phyloP scores from a whole-genome alignment of 1,140 invertebrate species.

The Drosophila setifemur region DNA sequence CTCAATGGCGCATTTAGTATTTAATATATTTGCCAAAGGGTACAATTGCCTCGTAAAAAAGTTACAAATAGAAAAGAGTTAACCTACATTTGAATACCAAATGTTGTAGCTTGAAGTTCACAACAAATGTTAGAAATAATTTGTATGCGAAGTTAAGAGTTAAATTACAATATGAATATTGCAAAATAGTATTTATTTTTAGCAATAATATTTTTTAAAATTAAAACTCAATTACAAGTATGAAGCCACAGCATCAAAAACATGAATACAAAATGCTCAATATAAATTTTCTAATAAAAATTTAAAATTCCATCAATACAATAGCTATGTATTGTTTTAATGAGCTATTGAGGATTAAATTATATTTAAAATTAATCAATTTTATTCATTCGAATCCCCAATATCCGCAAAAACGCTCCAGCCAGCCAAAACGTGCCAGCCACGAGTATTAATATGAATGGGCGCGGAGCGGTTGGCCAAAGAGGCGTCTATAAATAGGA shows the following conservation, averaged over 20 bases:
- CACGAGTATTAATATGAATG: slow-evolving; percentile 21
- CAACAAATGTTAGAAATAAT: too few species aligned
- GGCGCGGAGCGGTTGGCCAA: slow-evolving; percentile 7
- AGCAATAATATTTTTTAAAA: too few species aligned
- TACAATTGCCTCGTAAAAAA: neutral
- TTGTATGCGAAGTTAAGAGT: too few species aligned
- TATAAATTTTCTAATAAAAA: too few species aligned
- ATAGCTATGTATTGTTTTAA: too few species aligned
- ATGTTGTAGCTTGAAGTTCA: too few species aligned
- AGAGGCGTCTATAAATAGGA: slow-evolving; percentile 36
- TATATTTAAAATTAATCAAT: neutral
- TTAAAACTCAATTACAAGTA: too few species aligned
- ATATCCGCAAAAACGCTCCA: neutral
- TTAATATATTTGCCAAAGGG: neutral
- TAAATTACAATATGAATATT: too few species aligned
- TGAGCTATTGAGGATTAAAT: neutral
- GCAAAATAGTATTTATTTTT: too few species aligned
- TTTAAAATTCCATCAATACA: too few species aligned
- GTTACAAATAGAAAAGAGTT: neutral
- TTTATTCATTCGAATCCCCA: neutral
- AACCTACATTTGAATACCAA: neutral
- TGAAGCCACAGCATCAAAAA: too few species aligned
- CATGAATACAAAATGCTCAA: too few species aligned
- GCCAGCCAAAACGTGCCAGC: slow-evolving; percentile 9
- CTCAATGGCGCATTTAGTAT: neutral